Conservation (phyloP, 2,888 invertebrate species). For the Urechis unicinctus region DNA sequence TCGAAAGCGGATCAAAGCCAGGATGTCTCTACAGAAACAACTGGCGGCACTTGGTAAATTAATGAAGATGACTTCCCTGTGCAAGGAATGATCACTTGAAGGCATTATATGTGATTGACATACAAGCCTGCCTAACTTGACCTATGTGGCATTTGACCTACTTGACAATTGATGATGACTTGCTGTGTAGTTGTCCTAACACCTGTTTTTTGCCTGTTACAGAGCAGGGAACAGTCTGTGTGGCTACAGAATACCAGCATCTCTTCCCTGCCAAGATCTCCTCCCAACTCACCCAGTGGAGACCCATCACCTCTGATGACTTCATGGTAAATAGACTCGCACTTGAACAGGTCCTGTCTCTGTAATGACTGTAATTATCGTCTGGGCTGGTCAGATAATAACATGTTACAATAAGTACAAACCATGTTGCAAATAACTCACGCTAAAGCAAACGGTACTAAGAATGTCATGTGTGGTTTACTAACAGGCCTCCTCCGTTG, state of each 20-base stretch:
- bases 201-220: no score
- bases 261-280: slow-evolving; percentile 48
- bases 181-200: no score
- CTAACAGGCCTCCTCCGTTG: no score
- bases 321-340: slow-evolving; percentile 55
- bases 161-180: no score
- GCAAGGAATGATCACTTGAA: neutral
- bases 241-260: slow-evolving; percentile 29
- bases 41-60: slow-evolving; percentile 60
- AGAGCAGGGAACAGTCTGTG: slow-evolving; percentile 38
- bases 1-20: slow-evolving; percentile 66
- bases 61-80: neutral
- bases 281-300: slow-evolving; percentile 62
- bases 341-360: slow-evolving; percentile 53
- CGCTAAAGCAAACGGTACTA: no score
- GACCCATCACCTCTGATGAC: slow-evolving; percentile 64
- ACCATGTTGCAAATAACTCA: no score
- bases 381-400: no score
- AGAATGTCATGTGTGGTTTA: no score
- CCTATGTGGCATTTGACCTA: no score
- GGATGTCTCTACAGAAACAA: slow-evolving; percentile 72
- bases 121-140: neutral
- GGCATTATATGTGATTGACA: neutral
- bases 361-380: no score
- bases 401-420: no score